Evolutionary conservation across 2,888 invertebrate genomes (phyloP), one percentile per base, ranked within the genome.

Genomic region (Taenaris catops): DNA sequence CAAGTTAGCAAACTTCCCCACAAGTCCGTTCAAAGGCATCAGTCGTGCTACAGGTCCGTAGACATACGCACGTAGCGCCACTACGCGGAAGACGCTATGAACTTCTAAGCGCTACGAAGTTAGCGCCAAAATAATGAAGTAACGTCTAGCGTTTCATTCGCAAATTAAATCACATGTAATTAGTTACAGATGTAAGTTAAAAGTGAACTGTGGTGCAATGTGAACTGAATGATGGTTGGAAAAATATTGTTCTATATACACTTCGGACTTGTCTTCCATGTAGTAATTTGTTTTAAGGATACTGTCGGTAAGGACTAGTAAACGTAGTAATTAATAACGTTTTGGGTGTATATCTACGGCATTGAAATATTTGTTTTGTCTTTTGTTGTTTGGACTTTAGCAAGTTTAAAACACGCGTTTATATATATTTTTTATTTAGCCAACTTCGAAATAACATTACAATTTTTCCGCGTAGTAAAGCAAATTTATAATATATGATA

Each of bases 231-330:
- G 62, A 86, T 86, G 84, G 76, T 75, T 83, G 61, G 72, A 71
- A 63, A 84, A 80, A 76, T 84, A 61, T 75, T 86, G 71, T 83
- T 81, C 68, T 86, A 73, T 64, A 58, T 80, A 73, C 76, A 84
- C 53, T 84, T 86, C 52, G 86, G 84, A 83, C 84, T 86, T 57
- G 81, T 84, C 79, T 84, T 86, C 74, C 83, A 84, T 59, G 73
- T 80, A 67, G 86, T 81, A 69, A 86, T 84, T 70, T 84, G 86
- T 68, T 83, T 83, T 71, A 83, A 84, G 70, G 84, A 86, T 64
- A 65, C 70, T 46, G 70, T 76, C 41, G 86, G 84, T 83, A 73
- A 81, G 86, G 16, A 23, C 2, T 8, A 8, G 7, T 8, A 8
- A 8, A 25, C 5, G 8, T 9, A 1, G n/a, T n/a, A n/a, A n/a